Conservation (phyloP, 2,113 vertebrate genomes). For the Aptenodytes patagonicus region DNA sequence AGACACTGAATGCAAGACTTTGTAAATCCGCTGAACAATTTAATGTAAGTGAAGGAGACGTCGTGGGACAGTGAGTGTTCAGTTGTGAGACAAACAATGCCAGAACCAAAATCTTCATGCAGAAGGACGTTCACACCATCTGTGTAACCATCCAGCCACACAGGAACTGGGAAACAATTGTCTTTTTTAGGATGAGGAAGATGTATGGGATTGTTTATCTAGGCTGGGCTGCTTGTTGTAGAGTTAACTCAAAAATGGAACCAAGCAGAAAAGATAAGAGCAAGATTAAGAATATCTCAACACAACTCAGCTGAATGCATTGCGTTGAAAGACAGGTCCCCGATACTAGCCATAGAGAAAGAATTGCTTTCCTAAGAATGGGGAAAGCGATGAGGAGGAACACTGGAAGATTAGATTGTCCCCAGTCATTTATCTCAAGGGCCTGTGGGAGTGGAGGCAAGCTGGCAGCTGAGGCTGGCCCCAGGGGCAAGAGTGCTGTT, state of each 20-base stretch:
- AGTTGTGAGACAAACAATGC: background rate
- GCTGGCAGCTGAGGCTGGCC: background rate
- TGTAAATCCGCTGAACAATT: background rate
- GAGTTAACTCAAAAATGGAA: background rate
- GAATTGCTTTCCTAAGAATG: background rate
- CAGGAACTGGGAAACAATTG: background rate
- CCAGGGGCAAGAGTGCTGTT: background rate
- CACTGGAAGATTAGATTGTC: background rate
- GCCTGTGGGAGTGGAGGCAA: fast-evolving
- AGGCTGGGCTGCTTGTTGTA: background rate
- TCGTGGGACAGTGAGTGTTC: background rate
- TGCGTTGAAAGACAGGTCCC: background rate
- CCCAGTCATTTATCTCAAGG: background rate
- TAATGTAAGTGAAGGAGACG: background rate
- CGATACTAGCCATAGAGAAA: background rate
- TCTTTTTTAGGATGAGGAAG: background rate
- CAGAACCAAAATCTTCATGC: background rate
- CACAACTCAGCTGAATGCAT: background rate
- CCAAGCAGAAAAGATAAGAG: background rate
- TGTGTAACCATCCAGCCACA: background rate
- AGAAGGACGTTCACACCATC: background rate
- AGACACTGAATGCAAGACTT: background rate
- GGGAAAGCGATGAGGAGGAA: background rate
- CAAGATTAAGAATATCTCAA: background rate
- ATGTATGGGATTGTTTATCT: background rate